phyloP scores from a whole-genome alignment of 2,797 vertebrate genomes.

The Alosa sapidissima region DNA sequence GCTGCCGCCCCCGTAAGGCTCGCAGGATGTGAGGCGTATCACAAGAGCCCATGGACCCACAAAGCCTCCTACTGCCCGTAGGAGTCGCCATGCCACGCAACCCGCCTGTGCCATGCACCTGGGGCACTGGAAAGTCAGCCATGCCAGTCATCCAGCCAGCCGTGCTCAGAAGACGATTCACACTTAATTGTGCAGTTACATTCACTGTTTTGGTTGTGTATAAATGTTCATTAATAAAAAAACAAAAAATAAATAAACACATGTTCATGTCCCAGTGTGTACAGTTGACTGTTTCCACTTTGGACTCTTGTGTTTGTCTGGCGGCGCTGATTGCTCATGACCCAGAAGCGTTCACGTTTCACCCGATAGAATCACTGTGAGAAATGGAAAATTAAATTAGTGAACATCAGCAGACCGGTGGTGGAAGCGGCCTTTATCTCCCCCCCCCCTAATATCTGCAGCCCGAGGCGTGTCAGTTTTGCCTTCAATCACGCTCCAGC shows the following conservation, averaged over 20 bases:
- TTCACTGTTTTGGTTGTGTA: neutral
- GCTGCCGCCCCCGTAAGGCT: constrained; percentile 92
- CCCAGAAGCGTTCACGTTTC: neutral
- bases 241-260: too few species aligned
- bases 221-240: neutral
- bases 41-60: too few species aligned
- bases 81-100: neutral
- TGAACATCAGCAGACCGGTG: neutral
- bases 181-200: neutral
- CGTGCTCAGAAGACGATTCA: too few species aligned
- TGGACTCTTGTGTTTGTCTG: neutral
- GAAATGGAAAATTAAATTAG: constrained; percentile 23
- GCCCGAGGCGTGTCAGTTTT: neutral
- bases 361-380: neutral
- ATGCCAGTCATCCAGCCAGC: too few species aligned
- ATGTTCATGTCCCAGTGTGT: neutral
- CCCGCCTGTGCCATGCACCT: too few species aligned
- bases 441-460: neutral
- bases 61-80: neutral
- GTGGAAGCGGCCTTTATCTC: neutral
- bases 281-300: neutral
- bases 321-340: neutral
- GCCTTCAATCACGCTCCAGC: constrained; percentile 15
- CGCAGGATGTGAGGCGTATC: constrained; percentile 71
- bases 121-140: too few species aligned